Evolutionary conservation across 2,113 vertebrate species (phyloP).

Genomic region (Caracal caracal): DNA sequence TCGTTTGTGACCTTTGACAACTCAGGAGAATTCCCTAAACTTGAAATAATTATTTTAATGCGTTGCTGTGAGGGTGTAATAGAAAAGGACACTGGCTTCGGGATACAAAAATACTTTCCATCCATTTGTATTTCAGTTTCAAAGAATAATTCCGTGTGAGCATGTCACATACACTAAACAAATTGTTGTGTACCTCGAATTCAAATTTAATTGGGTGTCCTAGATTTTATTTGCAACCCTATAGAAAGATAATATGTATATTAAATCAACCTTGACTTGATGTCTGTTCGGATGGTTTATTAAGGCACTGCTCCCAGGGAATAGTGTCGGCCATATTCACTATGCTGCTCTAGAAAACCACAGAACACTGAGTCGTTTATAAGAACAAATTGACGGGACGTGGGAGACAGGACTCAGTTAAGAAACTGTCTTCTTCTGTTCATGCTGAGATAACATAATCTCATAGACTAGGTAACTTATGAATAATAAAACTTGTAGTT

Average conservation of each 20-base stretch:
- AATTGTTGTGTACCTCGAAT: background rate
- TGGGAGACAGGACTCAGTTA: background rate
- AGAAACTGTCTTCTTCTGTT: background rate
- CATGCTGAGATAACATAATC: background rate
- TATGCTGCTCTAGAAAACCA: background rate
- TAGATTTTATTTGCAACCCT: background rate
- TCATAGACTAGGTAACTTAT: background rate
- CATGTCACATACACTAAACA: background rate
- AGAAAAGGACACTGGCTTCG: background rate
- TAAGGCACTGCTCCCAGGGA: background rate
- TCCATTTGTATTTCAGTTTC: background rate
- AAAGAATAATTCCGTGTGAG: background rate
- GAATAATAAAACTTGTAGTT: background rate
- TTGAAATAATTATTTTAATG: background rate
- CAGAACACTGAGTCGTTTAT: background rate
- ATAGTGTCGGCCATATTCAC: background rate
- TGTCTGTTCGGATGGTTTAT: background rate
- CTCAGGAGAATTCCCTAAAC: background rate
- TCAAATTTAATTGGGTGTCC: background rate
- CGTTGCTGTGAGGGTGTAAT: background rate
- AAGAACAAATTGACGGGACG: background rate
- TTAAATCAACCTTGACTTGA: background rate
- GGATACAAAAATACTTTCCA: background rate
- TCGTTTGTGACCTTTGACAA: background rate
- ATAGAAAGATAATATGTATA: background rate